Evolutionary conservation across 2,797 vertebrate species (phyloP).

Genomic region (Helarctos malayanus): DNA sequence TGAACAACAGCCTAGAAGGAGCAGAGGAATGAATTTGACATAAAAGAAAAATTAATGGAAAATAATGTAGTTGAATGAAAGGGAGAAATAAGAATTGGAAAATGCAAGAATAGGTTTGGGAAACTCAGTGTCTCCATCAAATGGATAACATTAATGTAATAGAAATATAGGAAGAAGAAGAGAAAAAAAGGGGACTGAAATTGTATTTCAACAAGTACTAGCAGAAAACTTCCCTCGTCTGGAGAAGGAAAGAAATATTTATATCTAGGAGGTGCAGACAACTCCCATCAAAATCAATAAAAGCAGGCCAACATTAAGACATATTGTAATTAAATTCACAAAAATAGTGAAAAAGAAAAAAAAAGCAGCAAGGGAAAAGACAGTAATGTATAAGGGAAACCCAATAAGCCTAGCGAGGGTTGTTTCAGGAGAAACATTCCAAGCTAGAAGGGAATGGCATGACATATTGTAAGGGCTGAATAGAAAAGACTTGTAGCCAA

Average conservation of each 20-base stretch:
- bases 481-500: not conserved
- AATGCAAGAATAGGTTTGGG: not conserved
- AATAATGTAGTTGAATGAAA: not conserved
- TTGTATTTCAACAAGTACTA: not conserved
- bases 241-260: not conserved
- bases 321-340: not conserved
- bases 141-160: not conserved
- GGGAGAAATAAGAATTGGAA: not conserved
- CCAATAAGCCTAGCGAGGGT: too few species aligned
- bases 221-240: not conserved
- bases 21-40: not conserved
- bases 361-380: not conserved
- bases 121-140: not conserved
- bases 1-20: not conserved
- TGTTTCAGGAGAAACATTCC: not conserved
- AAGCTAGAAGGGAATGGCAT: not conserved
- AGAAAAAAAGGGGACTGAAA: not conserved
- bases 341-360: not conserved
- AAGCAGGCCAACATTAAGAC: not conserved
- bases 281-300: not conserved
- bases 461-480: not conserved
- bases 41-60: not conserved
- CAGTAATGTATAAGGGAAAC: not conserved
- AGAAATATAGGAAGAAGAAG: not conserved
- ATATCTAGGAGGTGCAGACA: not conserved